phyloP scores from a whole-genome alignment of 2,113 vertebrate species.

The Hiodon tergisus region DNA sequence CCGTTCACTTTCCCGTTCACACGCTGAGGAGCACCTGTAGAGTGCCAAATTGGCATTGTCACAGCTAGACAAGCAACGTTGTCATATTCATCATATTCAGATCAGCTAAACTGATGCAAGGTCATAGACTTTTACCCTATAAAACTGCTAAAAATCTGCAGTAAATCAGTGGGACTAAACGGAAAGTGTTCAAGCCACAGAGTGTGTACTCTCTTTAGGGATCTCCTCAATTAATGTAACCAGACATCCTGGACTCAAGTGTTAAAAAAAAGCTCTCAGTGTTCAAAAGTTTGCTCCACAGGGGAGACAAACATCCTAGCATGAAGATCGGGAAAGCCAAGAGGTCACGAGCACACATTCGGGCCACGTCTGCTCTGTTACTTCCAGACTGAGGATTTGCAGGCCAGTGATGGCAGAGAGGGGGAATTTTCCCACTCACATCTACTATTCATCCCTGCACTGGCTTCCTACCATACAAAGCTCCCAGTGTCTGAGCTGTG shows the following conservation, averaged over 20 bases:
- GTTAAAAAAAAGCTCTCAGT: not conserved
- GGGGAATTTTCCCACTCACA: not conserved
- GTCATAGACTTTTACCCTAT: too few species aligned
- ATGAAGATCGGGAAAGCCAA: not conserved
- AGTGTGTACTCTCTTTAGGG: too few species aligned
- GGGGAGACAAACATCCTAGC: not conserved
- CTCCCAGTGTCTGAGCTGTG: not conserved
- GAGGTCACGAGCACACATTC: not conserved
- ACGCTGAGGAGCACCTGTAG: constrained; percentile 79
- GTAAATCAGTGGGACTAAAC: too few species aligned
- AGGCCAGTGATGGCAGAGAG: not conserved
- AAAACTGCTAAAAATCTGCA: too few species aligned
- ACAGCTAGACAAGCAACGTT: too few species aligned
- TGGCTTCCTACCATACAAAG: not conserved
- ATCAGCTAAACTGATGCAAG: too few species aligned
- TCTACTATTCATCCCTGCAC: not conserved
- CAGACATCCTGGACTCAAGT: not conserved
- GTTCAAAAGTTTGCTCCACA: not conserved
- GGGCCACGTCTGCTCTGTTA: not conserved
- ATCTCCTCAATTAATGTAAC: too few species aligned
- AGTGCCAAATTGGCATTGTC: not conserved
- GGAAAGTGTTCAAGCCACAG: too few species aligned
- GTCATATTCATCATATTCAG: too few species aligned
- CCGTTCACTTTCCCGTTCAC: constrained; percentile 91
- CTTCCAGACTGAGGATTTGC: not conserved